Evolutionary conservation across 2,797 vertebrate species (phyloP).

Genomic region (Staurois parvus): DNA sequence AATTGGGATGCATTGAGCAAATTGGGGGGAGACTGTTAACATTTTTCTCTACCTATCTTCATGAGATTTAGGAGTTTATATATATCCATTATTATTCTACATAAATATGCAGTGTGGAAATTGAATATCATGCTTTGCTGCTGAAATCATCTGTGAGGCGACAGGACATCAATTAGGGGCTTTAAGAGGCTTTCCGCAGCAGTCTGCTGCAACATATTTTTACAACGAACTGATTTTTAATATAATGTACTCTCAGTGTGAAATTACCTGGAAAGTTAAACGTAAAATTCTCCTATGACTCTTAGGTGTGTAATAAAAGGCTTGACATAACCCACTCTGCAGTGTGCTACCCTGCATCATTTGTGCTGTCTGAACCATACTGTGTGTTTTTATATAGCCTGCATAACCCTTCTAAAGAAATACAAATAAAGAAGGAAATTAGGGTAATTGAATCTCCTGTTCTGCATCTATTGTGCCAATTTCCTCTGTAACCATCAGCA

Average conservation of each 20-base stretch:
- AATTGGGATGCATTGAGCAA: neutral
- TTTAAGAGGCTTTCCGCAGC: conserved; percentile 54
- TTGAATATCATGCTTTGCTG: conserved; percentile 43
- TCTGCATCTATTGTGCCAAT: conserved; percentile 3
- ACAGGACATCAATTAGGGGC: conserved; percentile 60
- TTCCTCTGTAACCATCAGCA: neutral
- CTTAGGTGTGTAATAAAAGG: conserved; percentile 31
- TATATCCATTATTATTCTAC: conserved; percentile 44
- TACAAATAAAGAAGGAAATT: conserved; percentile 5
- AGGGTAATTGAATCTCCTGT: conserved; percentile 1
- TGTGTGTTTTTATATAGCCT: conserved; percentile 29
- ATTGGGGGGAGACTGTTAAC: neutral
- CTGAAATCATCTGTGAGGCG: conserved; percentile 54
- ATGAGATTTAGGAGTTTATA: conserved; percentile 31
- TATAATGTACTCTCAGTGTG: conserved; percentile 46
- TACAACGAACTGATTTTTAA: conserved; percentile 54
- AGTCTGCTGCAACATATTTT: conserved; percentile 48
- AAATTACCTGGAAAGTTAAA: conserved; percentile 52
- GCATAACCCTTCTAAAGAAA: conserved; percentile 5
- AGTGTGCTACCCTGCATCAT: conserved; percentile 2
- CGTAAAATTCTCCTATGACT: conserved; percentile 38
- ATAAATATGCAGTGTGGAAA: conserved; percentile 52
- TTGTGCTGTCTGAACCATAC: conserved; percentile 33
- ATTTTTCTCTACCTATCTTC: conserved; percentile 47
- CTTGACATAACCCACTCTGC: conserved; percentile 22